Percentiles rank a stretch among this genome's conserved stretches.
Conservation (phyloP, 2,888 invertebrate genomes). For the Acleris cristana region DNA sequence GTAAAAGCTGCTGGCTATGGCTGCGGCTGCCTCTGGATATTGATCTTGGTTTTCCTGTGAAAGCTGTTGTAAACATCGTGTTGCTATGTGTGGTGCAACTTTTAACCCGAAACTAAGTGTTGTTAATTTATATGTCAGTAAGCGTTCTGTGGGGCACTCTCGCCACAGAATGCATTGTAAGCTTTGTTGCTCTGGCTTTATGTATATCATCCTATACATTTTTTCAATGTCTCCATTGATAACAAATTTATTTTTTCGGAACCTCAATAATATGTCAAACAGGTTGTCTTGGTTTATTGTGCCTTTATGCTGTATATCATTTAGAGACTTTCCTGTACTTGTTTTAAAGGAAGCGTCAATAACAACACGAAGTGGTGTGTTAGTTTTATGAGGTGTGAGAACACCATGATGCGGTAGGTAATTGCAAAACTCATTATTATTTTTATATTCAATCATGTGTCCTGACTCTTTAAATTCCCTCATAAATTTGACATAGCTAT, state of each 20-base stretch:
- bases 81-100: conserved; percentile 34
- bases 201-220: conserved; percentile 29
- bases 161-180: conserved; percentile 32
- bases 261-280: conserved; percentile 28
- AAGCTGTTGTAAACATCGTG: conserved; percentile 36
- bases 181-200: conserved; percentile 13
- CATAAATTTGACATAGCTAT: conserved; percentile 13
- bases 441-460: conserved; percentile 6
- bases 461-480: conserved; percentile 10
- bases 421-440: conserved; percentile 7
- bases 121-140: conserved; percentile 29
- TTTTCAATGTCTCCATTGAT: conserved; percentile 30
- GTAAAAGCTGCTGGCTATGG: conserved; percentile 4
- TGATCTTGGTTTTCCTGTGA: conserved; percentile 15
- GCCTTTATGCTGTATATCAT: conserved; percentile 33
- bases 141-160: conserved; percentile 18
- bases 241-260: conserved; percentile 26
- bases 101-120: conserved; percentile 37
- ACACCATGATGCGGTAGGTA: conserved; percentile 29
- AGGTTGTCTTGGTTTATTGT: conserved; percentile 29
- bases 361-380: conserved; percentile 30
- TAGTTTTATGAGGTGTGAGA: conserved; percentile 1
- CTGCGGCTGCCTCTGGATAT: neutral
- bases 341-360: conserved; percentile 22
- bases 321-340: conserved; percentile 23